Conservation (phyloP, 2,113 vertebrate genomes). For the Prietella phreatophila region DNA sequence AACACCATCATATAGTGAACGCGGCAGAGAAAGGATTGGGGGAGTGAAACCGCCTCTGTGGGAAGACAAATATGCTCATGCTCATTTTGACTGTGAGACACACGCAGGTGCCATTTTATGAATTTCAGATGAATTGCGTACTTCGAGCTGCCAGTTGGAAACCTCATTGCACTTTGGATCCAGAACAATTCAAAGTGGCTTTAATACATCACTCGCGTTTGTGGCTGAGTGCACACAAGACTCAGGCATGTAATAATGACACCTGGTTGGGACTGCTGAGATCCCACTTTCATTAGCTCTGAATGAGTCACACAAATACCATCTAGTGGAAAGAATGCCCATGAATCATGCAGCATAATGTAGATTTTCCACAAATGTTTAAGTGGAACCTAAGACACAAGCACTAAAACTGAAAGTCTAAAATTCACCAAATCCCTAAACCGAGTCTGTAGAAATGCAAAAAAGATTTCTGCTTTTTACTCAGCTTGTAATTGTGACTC, state of each 20-base stretch:
- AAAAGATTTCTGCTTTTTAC: not conserved
- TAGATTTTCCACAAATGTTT: not conserved
- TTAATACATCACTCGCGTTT: slow-evolving; percentile 39
- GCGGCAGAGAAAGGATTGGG: slow-evolving; percentile 42
- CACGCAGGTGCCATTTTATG: slow-evolving; percentile 60
- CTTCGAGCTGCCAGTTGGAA: slow-evolving; percentile 52
- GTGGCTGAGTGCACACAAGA: not conserved
- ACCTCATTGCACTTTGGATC: not conserved
- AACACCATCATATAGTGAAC: slow-evolving; percentile 21
- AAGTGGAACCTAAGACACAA: not conserved
- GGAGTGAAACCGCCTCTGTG: slow-evolving; percentile 52
- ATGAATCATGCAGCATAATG: slow-evolving; percentile 1
- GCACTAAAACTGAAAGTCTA: not conserved
- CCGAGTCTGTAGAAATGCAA: not conserved
- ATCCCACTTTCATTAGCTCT: slow-evolving; percentile 4
- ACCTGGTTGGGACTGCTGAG: slow-evolving; percentile 24
- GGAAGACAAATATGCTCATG: slow-evolving; percentile 56
- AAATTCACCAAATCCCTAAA: not conserved
- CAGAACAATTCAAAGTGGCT: slow-evolving; percentile 48
- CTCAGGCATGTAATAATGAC: not conserved
- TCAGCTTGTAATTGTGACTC: not conserved
- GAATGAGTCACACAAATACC: slow-evolving; percentile 22
- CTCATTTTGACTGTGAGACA: slow-evolving; percentile 54
- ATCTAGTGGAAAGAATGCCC: not conserved
- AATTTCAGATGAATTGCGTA: slow-evolving; percentile 36